Base-by-base conservation (phyloP, 2,888 invertebrate species). In the Apotomis capreana region DNA sequence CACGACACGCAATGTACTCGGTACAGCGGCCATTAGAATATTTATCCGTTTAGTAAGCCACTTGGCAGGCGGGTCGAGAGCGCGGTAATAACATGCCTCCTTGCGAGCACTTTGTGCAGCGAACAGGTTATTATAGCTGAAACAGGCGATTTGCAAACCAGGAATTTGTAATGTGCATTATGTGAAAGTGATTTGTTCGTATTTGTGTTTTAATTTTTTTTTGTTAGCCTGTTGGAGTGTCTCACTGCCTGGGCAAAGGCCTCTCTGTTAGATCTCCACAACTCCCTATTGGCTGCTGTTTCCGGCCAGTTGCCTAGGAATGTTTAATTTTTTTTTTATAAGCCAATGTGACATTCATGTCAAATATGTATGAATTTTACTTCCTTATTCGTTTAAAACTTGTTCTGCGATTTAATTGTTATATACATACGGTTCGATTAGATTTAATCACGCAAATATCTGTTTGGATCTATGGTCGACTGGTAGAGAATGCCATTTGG, bases 1-100 rank as follows among this genome's bases (percentile, higher is more conserved):
- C 37, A 5, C 37, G 6, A 37, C 58, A 58, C 58, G 58, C 58
- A 37, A 58, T 58, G 58, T 58, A 58, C 58, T 58, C 37, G 37
- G 37, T 37, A n/a, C n/a, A 58, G 37, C 36, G 9, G 36, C 37
- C 58, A 58, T 58, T 58, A 58, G n/a, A 37, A 37, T 58, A 37
- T 58, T 37, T 37, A 58, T 5, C n/a, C 58, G 58, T 58, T 58
- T 37, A 58, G 58, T 12, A 12, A 37, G 37, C 58, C 37, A 37
- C 58, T 58, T n/a, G 49, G 6, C 9, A 49, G 49, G 49, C 49
- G 49, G 49, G 12, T 49, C 49, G 58, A 58, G 58, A 37, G 58
- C 12, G 37, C 26, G 37, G 58, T 58, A 37, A 58, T 58, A 58
- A 58, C 3, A 58, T 36, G 58, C 6, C n/a, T n/a, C 49, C 49